Evolutionary conservation across 2,113 vertebrate species (phyloP).

Genomic region (Bos taurus): DNA sequence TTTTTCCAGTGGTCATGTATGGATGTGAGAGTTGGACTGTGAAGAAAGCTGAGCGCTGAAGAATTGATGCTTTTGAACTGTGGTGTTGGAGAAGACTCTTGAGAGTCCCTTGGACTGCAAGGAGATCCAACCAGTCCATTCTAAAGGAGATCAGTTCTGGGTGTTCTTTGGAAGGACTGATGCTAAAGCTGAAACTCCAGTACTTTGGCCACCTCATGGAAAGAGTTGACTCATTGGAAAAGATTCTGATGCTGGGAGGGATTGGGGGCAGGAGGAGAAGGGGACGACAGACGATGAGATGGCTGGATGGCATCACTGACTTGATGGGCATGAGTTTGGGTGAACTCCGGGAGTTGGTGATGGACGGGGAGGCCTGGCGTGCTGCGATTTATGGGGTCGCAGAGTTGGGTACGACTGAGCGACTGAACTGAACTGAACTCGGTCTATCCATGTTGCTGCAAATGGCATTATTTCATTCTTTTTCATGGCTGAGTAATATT

Average conservation of each 20-base stretch:
- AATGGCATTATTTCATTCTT: background rate
- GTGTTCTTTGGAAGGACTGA: too few relatives aligned
- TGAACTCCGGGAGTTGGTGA: too few relatives aligned
- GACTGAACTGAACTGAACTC: background rate
- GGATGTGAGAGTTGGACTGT: background rate
- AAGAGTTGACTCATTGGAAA: too few relatives aligned
- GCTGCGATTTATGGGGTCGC: background rate
- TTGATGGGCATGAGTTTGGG: background rate
- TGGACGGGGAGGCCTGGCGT: too few relatives aligned
- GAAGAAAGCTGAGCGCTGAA: background rate
- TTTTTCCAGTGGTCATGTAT: background rate
- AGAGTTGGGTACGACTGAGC: background rate
- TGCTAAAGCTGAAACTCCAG: too few relatives aligned
- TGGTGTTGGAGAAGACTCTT: background rate
- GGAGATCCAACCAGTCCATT: background rate
- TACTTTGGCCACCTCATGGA: too few relatives aligned
- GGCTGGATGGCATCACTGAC: too few relatives aligned
- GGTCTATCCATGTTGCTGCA: background rate
- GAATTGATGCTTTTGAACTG: background rate
- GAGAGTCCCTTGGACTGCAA: background rate
- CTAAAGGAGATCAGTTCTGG: background rate
- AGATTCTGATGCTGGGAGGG: too few relatives aligned
- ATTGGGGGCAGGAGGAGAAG: too few relatives aligned
- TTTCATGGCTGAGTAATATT: background rate
- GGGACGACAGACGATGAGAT: too few relatives aligned